Percentiles rank a stretch among this genome's conserved stretches.
Conservation (phyloP, 2,113 vertebrate genomes). For the Dipodomys stephensi region DNA sequence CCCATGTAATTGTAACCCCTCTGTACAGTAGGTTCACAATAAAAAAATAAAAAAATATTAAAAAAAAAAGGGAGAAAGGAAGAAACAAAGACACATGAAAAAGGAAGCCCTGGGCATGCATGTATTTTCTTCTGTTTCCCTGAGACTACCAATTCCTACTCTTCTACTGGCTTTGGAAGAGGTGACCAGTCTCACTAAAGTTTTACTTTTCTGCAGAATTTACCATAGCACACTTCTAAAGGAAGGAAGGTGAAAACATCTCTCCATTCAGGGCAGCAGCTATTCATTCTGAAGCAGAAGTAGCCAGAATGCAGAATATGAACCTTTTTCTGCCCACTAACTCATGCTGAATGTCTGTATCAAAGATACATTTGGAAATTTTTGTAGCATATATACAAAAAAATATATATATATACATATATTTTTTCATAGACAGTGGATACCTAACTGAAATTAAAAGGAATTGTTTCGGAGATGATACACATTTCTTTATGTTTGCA, state of each 20-base stretch:
- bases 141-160: fast-evolving
- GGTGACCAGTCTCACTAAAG: background rate
- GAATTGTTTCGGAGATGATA: background rate
- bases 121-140: fast-evolving
- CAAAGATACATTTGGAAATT: background rate
- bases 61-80: no score
- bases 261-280: fast-evolving
- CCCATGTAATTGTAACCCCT: no score
- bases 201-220: background rate
- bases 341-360: background rate
- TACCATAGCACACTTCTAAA: background rate
- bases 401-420: no score
- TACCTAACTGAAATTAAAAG: background rate
- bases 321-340: background rate
- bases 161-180: fast-evolving
- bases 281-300: background rate
- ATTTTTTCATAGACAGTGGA: background rate
- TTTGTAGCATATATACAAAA: background rate
- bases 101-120: no score
- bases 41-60: no score
- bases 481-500: background rate
- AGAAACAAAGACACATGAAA: background rate
- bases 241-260: background rate
- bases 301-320: background rate
- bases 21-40: no score